Conservation (phyloP, 2,888 invertebrate genomes). For the Cheilosia variabilis region DNA sequence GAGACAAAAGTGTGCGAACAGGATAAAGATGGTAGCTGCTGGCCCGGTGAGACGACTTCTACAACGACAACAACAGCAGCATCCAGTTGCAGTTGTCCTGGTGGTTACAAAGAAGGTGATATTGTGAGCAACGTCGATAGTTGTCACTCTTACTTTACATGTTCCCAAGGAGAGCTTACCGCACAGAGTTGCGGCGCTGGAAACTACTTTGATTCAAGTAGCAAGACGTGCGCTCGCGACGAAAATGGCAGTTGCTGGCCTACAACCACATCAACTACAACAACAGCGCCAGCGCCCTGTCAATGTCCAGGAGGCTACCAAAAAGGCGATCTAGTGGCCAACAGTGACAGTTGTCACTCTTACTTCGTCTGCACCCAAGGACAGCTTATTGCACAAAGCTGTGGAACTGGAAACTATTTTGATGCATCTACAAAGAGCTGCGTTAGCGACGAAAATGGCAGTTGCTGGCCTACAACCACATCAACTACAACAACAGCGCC, state of each 20-base stretch:
- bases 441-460: constrained; percentile 2
- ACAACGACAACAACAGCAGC: constrained; percentile 4
- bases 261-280: constrained; percentile 11
- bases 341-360: constrained; percentile 1
- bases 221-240: constrained; percentile 26
- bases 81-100: constrained; percentile 20
- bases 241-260: constrained; percentile 55
- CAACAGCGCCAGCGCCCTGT: constrained; percentile 6
- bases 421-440: constrained; percentile 1
- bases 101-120: constrained; percentile 52
- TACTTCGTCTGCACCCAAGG: constrained; percentile 38
- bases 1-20: constrained; percentile 10
- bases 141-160: constrained; percentile 25
- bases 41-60: background rate
- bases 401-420: constrained; percentile 40
- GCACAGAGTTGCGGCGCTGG: constrained; percentile 39
- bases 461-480: constrained; percentile 52
- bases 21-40: constrained; percentile 53
- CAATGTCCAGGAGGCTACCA: constrained; percentile 32
- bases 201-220: constrained; percentile 30
- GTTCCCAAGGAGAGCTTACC: constrained; percentile 34
- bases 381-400: background rate
- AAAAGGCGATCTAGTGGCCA: constrained; percentile 21
- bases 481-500: constrained; percentile 17
- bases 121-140: background rate